Evolutionary conservation across 2,797 vertebrate species (phyloP), one percentile per base, ranked within the genome.

Genomic region (Poeciliopsis paucimaculata): DNA sequence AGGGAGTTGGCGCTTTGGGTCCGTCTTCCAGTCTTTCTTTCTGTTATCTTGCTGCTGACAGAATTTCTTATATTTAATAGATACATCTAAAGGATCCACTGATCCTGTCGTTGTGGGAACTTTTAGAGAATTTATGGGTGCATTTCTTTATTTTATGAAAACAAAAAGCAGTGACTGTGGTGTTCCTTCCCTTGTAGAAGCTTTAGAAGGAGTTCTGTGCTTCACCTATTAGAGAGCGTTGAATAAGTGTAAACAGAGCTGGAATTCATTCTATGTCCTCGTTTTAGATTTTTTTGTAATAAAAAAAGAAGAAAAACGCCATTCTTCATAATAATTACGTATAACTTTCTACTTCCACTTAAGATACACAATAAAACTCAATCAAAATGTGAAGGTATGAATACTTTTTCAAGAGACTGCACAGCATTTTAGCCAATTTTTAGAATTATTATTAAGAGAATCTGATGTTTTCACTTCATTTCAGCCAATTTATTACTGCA

Each of bases 21-120:
- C 49, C 66, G n/a, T 45, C 62, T 76, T 73, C 36, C 41, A 64
- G 31, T 46, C 53, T 81, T 81, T 81, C 72, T 82, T 68, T 62
- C 57, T 49, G 82, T 64, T 64, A 70, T 76, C 51, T 57, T 51
- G 34, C 76, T 74, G 72, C 66, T 77, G 46, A 71, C 31, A 41
- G 57, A 12, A 77, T 39, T 45, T 0, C 77, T 79, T 28, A 81
- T 72, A 72, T 77, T 77, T 72, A 72, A 75, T 34, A 39, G 51
- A 62, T 49, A 10, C 47, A 70, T n/a, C 71, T 79, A 51, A 81
- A 55, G 75, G 66, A 18, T 16, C 45, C 43, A 81, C 76, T 47
- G 23, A 79, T 86, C 47, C 45, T 76, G 62, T 26, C 57, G 31
- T 57, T 46, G 49, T 13, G 20, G 5, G 26, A 36, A 47, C n/a